Percentiles rank a stretch among this genome's conserved stretches.
These are phyloP conservation scores for Boulengerochromis microlepis DNA, from an alignment of 2,113 vertebrate genomes.

Conservation along the genomic window DNA sequence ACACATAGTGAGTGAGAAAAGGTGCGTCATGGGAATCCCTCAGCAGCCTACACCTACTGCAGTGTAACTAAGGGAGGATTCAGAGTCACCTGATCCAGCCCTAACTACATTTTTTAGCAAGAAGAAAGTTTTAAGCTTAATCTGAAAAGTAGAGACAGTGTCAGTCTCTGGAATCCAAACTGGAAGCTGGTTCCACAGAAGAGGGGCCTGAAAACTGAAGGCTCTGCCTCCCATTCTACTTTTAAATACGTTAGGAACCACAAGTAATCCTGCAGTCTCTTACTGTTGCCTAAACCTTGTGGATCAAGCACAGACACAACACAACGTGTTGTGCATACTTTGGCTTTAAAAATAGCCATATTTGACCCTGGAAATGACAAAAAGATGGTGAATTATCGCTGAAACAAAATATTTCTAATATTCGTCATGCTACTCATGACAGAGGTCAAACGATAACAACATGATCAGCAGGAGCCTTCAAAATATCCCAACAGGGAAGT, in stretches of 20 bases:
- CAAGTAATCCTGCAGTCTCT: not conserved
- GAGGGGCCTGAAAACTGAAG: not conserved
- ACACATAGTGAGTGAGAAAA: not conserved
- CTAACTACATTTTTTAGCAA: not conserved
- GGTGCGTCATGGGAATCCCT: not conserved
- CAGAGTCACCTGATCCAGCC: rapidly evolving
- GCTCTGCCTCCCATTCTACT: not conserved
- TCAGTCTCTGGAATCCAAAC: not conserved
- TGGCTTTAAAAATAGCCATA: not conserved
- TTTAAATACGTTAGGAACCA: not conserved
- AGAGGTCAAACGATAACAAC: not conserved
- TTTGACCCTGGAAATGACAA: not conserved
- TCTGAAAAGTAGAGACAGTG: rapidly evolving
- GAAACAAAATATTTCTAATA: not conserved
- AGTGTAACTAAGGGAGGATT: not conserved
- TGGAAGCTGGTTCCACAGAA: not conserved
- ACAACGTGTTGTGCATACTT: not conserved
- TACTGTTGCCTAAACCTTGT: not conserved
- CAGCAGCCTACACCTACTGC: not conserved
- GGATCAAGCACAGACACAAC: not conserved
- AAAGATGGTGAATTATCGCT: rapidly evolving
- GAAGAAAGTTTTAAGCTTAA: not conserved
- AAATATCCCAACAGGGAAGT: not conserved
- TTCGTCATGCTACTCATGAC: not conserved
- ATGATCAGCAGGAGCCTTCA: not conserved